Percentiles rank a stretch among this genome's conserved stretches.
These are phyloP conservation scores for Dendrolimus punctatus DNA, from an alignment of 1,140 invertebrate species.

Conservation along the genomic window DNA sequence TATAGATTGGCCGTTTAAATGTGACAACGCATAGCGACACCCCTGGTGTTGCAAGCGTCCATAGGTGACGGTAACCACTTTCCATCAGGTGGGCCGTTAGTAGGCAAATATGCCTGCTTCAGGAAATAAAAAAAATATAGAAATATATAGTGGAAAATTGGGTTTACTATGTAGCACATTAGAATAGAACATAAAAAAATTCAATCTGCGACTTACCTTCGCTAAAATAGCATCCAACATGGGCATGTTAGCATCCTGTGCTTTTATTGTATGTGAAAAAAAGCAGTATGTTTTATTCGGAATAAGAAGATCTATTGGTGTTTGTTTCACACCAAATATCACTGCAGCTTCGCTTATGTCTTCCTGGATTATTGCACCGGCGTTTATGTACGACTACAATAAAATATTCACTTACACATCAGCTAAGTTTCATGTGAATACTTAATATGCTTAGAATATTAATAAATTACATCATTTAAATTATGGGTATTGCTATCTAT, in stretches of 20 bases:
- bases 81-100: no score
- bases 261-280: constrained; percentile 99
- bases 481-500: no score
- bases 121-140: no score
- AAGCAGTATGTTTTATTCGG: constrained; percentile 98
- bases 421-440: no score
- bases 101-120: no score
- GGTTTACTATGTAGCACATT: background rate
- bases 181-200: background rate
- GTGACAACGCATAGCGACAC: no score
- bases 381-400: constrained; percentile 85
- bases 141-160: background rate
- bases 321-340: constrained; percentile 98
- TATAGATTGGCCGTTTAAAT: no score
- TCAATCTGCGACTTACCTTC: constrained; percentile 74
- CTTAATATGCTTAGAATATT: no score
- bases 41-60: no score
- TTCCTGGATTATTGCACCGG: constrained; percentile 94
- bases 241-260: constrained; percentile 98
- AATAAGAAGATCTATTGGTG: constrained; percentile 93
- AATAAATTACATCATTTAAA: no score
- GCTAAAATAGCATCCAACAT: constrained; percentile 96
- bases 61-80: no score
- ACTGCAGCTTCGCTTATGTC: constrained; percentile 96
- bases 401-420: background rate